Evolutionary conservation across 2,113 vertebrate species (phyloP).

Genomic region (Lophotis ruficrista): DNA sequence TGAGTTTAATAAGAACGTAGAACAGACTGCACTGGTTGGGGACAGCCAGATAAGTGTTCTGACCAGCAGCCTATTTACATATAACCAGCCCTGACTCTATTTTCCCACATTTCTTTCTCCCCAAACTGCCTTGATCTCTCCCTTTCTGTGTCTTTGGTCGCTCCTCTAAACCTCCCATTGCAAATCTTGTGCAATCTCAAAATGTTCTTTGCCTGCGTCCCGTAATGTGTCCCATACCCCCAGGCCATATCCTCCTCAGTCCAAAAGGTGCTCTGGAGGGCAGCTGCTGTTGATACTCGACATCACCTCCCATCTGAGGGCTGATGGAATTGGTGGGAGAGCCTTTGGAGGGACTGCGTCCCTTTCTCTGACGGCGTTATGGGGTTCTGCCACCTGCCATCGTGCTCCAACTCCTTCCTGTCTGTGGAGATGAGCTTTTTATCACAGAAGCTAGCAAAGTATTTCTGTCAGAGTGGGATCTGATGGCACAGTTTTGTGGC

Average conservation of each 20-base stretch:
- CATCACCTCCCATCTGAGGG: background rate
- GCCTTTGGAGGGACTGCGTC: background rate
- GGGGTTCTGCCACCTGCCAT: background rate
- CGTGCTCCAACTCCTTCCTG: accelerated
- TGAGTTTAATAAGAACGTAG: background rate
- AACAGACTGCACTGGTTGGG: background rate
- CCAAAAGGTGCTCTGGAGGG: background rate
- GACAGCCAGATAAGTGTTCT: background rate
- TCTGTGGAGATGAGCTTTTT: background rate
- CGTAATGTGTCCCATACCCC: background rate
- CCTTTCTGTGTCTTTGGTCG: background rate
- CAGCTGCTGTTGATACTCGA: background rate
- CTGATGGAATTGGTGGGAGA: background rate
- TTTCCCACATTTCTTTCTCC: background rate
- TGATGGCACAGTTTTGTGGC: background rate
- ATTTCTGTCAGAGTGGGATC: background rate
- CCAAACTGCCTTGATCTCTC: background rate
- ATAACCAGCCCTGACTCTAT: background rate
- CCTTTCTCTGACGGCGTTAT: background rate
- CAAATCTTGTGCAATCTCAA: background rate
- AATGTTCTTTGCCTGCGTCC: background rate
- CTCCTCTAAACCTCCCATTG: background rate
- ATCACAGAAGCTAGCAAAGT: background rate
- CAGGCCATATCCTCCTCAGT: too few species aligned
- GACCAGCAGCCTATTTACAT: background rate